Evolutionary conservation across 2,113 vertebrate species (phyloP).

Genomic region (Amphiprion ocellaris): DNA sequence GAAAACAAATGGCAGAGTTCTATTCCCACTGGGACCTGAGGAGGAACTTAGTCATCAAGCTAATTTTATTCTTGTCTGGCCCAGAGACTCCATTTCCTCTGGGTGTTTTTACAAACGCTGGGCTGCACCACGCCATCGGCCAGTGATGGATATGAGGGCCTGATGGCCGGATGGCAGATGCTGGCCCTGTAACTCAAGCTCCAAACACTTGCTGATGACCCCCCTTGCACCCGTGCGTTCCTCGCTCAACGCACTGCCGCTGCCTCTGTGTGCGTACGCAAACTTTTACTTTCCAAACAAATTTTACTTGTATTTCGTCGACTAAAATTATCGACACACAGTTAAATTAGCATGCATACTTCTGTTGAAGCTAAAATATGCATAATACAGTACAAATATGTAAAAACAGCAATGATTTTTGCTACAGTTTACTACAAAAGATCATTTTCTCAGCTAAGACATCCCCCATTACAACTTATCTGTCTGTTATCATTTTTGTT

Average conservation of each 20-base stretch:
- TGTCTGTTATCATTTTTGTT: background rate
- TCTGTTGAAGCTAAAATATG: background rate
- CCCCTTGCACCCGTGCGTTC: conserved; percentile 61
- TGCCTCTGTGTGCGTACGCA: conserved; percentile 22
- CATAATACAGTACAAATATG: background rate
- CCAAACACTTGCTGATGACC: conserved; percentile 83
- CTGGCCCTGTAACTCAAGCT: conserved; percentile 90
- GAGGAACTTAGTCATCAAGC: conserved; percentile 89
- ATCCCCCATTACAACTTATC: background rate
- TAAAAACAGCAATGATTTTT: background rate
- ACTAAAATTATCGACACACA: background rate
- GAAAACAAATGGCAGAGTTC: conserved; percentile 87
- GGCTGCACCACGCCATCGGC: conserved; percentile 77
- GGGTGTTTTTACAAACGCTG: conserved; percentile 87
- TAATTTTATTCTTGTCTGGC: conserved; percentile 90
- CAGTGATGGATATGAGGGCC: conserved; percentile 83
- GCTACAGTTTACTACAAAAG: background rate
- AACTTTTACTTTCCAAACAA: conserved; percentile 52
- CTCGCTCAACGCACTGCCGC: conserved; percentile 48
- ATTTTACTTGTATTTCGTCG: conserved; percentile 13
- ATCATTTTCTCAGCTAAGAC: background rate
- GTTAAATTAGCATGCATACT: background rate
- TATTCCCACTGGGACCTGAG: conserved; percentile 83
- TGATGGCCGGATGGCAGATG: conserved; percentile 88
- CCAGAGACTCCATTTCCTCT: conserved; percentile 88